A percentile compares a stretch with the other conserved stretches of the same genome.
Conservation (phyloP, 1,140 invertebrate species). For the Tenebrio molitor region DNA sequence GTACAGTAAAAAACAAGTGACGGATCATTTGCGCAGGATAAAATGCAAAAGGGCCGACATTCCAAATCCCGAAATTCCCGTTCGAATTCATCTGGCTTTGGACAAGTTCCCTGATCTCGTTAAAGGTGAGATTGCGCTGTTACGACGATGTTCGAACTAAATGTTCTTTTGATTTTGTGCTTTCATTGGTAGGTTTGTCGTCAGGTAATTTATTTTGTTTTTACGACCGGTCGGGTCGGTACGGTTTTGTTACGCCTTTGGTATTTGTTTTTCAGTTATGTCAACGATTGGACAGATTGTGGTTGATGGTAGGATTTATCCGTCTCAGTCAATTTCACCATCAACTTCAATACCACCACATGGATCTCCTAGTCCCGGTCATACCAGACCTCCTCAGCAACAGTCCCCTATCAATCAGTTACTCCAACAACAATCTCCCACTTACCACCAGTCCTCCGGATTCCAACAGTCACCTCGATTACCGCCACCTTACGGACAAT, state of each 20-base stretch:
- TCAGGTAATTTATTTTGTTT: conserved; percentile 56
- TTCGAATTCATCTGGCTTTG: conserved; percentile 80
- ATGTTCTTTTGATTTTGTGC: conserved; percentile 43
- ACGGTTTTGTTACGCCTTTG: conserved; percentile 4
- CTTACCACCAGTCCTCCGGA: conserved; percentile 55
- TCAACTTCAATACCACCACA: conserved; percentile 65
- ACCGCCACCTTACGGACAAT: conserved; percentile 56
- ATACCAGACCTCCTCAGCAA: conserved; percentile 62
- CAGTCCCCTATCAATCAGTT: conserved; percentile 62
- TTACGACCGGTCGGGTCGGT: background rate
- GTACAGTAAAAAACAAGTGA: conserved; percentile 84
- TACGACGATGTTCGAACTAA: conserved; percentile 34
- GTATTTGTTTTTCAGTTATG: conserved; percentile 70
- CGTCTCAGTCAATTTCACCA: conserved; percentile 67
- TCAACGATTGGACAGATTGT: conserved; percentile 81
- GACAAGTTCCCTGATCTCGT: conserved; percentile 84
- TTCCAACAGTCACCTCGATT: conserved; percentile 52
- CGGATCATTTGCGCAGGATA: conserved; percentile 82
- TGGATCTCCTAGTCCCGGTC: conserved; percentile 63
- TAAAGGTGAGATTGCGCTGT: conserved; percentile 71
- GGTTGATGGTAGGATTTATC: conserved; percentile 80
- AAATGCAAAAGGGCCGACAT: conserved; percentile 85
- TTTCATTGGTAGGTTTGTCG: conserved; percentile 56
- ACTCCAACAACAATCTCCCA: conserved; percentile 61
- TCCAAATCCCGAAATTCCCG: conserved; percentile 87